Percentiles rank a stretch among this genome's conserved stretches.
These are phyloP conservation scores for Natrix natrix DNA, from an alignment of 2,797 vertebrate species.

Conservation along the genomic window DNA sequence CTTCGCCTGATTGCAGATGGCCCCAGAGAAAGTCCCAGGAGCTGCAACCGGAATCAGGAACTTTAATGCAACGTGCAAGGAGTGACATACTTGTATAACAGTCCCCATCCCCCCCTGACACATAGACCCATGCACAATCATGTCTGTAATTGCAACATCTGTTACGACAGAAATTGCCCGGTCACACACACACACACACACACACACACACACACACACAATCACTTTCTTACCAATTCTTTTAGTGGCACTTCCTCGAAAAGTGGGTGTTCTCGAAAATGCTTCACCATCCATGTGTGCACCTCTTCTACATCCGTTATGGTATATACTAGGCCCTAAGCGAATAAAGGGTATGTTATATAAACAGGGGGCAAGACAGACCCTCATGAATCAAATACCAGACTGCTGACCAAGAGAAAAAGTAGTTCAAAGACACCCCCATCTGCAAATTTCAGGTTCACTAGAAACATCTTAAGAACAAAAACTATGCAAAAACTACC, in stretches of 20 bases:
- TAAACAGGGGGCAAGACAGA: not conserved
- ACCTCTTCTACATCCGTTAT: conserved; percentile 90
- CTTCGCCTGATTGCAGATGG: not conserved
- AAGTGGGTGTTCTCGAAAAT: conserved; percentile 86
- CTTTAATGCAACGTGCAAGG: not conserved
- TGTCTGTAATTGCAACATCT: not conserved
- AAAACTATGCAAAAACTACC: too few relatives aligned
- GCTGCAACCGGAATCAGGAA: not conserved
- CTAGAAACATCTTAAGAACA: not conserved
- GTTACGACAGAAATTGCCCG: not conserved
- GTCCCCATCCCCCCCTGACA: not conserved
- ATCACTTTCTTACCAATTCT: conserved; percentile 76
- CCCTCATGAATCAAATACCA: too few relatives aligned
- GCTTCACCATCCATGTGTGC: conserved; percentile 88
- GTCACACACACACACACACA: too few relatives aligned
- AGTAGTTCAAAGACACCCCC: not conserved
- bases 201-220: too few relatives aligned
- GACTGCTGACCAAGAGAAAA: too few relatives aligned
- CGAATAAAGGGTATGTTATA: not conserved
- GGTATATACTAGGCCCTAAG: conserved; percentile 89
- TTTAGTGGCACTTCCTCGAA: conserved; percentile 79
- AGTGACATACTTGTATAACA: not conserved
- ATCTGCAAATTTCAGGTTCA: not conserved
- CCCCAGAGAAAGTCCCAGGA: not conserved
- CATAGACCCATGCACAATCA: not conserved